Conservation (phyloP, 2,888 invertebrate species). For the Coremacera marginata region DNA sequence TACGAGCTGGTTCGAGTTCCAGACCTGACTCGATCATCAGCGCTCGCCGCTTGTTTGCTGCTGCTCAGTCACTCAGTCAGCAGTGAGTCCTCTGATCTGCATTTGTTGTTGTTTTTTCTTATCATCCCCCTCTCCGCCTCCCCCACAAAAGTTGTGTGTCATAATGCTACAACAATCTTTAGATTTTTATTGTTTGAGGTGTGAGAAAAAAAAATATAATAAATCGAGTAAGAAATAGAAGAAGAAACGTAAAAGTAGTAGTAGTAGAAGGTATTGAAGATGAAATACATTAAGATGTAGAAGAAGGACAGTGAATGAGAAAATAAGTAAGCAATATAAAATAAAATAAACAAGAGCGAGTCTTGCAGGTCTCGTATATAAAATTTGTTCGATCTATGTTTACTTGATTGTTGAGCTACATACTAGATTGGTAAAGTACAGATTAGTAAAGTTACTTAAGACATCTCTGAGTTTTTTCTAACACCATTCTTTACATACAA, state of each 20-base stretch:
- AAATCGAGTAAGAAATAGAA: background rate
- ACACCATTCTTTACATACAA: no score
- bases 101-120: background rate
- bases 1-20: constrained; percentile 6
- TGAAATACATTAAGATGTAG: constrained; percentile 7
- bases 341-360: constrained; percentile 24
- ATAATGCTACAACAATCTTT: constrained; percentile 23
- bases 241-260: background rate
- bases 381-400: constrained; percentile 2
- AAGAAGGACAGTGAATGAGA: background rate
- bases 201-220: background rate
- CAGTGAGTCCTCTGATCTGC: background rate
- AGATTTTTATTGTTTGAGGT: background rate
- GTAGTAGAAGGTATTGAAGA: background rate
- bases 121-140: background rate
- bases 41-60: background rate
- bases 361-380: constrained; percentile 1
- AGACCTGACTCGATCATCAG: background rate
- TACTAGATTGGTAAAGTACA: no score
- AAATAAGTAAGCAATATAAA: background rate
- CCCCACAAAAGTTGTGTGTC: constrained; percentile 19
- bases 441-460: no score
- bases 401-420: background rate
- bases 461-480: no score
- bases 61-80: background rate